Percentiles rank a stretch among this genome's conserved stretches.
phyloP scores from a whole-genome alignment of 2,888 invertebrate species.

The Stomorhina lunata region DNA sequence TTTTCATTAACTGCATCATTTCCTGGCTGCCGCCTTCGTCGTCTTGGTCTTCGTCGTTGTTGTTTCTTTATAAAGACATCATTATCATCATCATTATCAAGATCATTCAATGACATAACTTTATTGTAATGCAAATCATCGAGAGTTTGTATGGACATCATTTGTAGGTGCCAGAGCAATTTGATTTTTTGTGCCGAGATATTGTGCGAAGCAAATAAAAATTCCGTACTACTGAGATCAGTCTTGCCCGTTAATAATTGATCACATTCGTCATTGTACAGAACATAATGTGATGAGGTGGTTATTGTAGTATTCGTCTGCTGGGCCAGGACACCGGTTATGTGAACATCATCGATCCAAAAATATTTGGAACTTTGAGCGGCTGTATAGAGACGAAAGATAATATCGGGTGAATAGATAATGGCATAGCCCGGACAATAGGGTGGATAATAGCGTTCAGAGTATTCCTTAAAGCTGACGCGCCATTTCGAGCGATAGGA shows the following conservation, averaged over 20 bases:
- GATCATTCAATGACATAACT: not conserved
- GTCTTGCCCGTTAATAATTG: slow-evolving; percentile 70
- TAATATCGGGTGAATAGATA: slow-evolving; percentile 84
- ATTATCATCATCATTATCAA: not conserved
- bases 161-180: slow-evolving; percentile 79
- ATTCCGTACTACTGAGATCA: slow-evolving; percentile 73
- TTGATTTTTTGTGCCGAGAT: slow-evolving; percentile 79
- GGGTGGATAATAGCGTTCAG: slow-evolving; percentile 84
- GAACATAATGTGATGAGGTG: slow-evolving; percentile 71
- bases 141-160: slow-evolving; percentile 33
- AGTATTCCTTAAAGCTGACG: slow-evolving; percentile 85
- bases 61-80: not conserved
- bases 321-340: slow-evolving; percentile 85
- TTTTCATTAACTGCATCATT: slow-evolving; percentile 1
- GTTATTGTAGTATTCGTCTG: slow-evolving; percentile 81
- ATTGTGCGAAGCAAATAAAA: slow-evolving; percentile 79
- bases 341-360: slow-evolving; percentile 92
- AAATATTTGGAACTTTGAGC: slow-evolving; percentile 85
- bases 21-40: not conserved
- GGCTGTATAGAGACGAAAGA: slow-evolving; percentile 81
- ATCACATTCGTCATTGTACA: slow-evolving; percentile 69
- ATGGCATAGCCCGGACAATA: slow-evolving; percentile 89
- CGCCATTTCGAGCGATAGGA: slow-evolving; percentile 88
- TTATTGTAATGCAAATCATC: slow-evolving; percentile 40
- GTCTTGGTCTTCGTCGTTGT: too few species aligned